Conservation (phyloP, 1,140 invertebrate species). For the Theocolax elegans region DNA sequence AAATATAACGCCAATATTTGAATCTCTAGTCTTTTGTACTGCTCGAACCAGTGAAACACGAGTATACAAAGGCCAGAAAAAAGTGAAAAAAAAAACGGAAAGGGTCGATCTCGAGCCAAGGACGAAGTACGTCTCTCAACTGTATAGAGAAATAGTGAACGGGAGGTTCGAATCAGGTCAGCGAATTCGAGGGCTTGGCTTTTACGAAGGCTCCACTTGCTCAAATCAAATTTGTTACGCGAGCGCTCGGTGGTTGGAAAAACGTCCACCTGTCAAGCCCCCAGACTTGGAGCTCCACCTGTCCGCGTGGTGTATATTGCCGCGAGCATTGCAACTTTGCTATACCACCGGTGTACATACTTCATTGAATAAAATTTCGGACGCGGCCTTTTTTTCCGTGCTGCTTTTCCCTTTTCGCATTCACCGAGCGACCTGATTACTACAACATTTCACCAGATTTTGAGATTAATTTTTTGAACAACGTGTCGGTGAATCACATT, state of each 20-base stretch:
- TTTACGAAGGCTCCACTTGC: not conserved
- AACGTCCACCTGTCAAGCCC: not conserved
- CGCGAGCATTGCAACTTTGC: not conserved
- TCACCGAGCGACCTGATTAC: too few relatives aligned
- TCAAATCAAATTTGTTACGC: constrained; percentile 16
- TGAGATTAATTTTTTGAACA: too few relatives aligned
- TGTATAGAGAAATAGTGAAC: too few relatives aligned
- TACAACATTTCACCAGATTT: too few relatives aligned
- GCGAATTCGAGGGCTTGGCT: not conserved
- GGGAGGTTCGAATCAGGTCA: not conserved
- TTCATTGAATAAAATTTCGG: not conserved
- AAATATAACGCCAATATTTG: too few relatives aligned
- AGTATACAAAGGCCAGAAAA: not conserved
- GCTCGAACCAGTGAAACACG: too few relatives aligned
- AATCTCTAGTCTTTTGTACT: too few relatives aligned
- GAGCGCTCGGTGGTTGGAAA: not conserved
- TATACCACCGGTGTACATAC: not conserved
- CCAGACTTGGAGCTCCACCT: not conserved
- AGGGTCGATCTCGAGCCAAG: not conserved
- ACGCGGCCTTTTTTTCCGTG: not conserved
- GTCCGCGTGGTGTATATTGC: not conserved
- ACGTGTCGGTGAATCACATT: too few relatives aligned
- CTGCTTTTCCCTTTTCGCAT: too few relatives aligned
- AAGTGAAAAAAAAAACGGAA: not conserved
- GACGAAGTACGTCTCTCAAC: not conserved